Percentiles rank a stretch among this genome's conserved stretches.
Evolutionary conservation across 2,888 invertebrate genomes (phyloP).

Genomic region (Tipula helvola): DNA sequence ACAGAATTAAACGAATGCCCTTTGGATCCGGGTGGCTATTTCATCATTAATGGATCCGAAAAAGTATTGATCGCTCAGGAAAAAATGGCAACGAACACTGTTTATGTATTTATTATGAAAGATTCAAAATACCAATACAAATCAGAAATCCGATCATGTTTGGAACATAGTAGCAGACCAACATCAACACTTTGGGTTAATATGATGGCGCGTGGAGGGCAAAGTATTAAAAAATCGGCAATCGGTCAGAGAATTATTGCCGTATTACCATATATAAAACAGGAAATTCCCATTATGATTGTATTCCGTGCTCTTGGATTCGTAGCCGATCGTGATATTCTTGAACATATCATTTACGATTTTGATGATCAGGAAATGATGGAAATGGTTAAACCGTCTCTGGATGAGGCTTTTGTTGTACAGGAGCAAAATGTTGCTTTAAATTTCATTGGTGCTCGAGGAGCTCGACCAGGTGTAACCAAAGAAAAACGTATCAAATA

Average conservation of each 20-base stretch:
- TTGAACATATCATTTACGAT: conserved; percentile 99
- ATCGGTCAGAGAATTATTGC: conserved; percentile 98
- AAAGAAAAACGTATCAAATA: conserved; percentile 99
- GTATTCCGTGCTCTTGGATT: conserved; percentile 98
- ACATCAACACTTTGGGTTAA: conserved; percentile 98
- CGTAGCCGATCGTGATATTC: conserved; percentile 96
- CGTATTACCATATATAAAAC: conserved; percentile 96
- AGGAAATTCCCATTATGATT: conserved; percentile 99
- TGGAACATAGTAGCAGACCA: conserved; percentile 87
- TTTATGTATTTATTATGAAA: conserved; percentile 99
- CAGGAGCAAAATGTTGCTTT: conserved; percentile 98
- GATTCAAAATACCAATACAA: conserved; percentile 99
- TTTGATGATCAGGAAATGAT: conserved; percentile 99
- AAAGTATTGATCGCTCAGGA: conserved; percentile 98
- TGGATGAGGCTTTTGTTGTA: conserved; percentile 98
- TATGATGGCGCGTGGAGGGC: conserved; percentile 98
- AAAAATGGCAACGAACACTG: conserved; percentile 99
- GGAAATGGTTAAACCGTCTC: conserved; percentile 99
- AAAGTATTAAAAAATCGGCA: conserved; percentile 95
- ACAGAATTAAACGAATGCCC: conserved; percentile 99
- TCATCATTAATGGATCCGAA: conserved; percentile 98
- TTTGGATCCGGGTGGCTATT: conserved; percentile 97
- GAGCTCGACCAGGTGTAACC: conserved; percentile 94
- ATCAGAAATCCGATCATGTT: conserved; percentile 91
- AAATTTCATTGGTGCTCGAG: conserved; percentile 96